Percentiles rank a stretch among this genome's conserved stretches.
Conservation (phyloP, 2,113 vertebrate genomes). For the Dipodomys spectabilis region DNA sequence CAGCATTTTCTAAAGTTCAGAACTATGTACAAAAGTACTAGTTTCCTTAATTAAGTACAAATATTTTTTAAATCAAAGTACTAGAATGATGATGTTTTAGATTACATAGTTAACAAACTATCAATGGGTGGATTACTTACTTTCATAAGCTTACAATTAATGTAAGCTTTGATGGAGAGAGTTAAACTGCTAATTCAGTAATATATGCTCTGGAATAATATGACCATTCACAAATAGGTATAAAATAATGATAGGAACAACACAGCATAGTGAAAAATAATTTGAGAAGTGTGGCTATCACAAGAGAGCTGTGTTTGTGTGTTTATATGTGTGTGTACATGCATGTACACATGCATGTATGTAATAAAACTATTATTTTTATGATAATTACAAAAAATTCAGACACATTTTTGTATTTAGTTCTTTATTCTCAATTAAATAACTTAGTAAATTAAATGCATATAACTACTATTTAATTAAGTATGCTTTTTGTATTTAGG, state of each 20-base stretch:
- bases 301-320: background rate
- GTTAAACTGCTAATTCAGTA: background rate
- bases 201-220: background rate
- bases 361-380: background rate
- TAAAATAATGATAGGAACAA: constrained; percentile 1
- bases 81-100: constrained; percentile 24
- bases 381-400: constrained; percentile 47
- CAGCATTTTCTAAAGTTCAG: background rate
- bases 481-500: constrained; percentile 32
- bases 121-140: background rate
- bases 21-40: constrained; percentile 3
- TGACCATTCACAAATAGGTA: background rate
- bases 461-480: constrained; percentile 45
- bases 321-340: background rate
- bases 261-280: background rate
- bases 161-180: background rate
- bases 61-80: constrained; percentile 1
- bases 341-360: background rate
- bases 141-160: background rate
- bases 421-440: constrained; percentile 39
- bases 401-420: constrained; percentile 49
- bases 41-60: constrained; percentile 43
- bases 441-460: constrained; percentile 34
- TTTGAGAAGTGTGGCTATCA: background rate
- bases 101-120: constrained; percentile 12